These are phyloP conservation scores for Leuciscus waleckii DNA, from an alignment of 2,797 vertebrate genomes.

Conservation along the genomic window DNA sequence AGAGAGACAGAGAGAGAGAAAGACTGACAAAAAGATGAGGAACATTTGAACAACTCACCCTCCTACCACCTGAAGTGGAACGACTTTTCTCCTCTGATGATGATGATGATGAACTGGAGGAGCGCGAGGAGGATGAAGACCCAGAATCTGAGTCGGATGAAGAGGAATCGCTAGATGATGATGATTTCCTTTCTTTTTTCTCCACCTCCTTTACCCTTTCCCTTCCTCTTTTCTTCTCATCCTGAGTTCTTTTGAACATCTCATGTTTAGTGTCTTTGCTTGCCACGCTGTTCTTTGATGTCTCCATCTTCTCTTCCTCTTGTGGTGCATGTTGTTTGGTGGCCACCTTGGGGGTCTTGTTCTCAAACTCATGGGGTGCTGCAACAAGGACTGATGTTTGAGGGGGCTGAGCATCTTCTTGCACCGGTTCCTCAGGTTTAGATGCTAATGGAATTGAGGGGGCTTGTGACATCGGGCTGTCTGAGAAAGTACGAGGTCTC, in stretches of 20 bases:
- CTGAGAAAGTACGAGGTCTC: slow-evolving; percentile 77
- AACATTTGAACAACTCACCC: slow-evolving; percentile 66
- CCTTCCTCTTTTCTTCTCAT: slow-evolving; percentile 45
- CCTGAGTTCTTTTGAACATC: slow-evolving; percentile 50
- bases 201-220: slow-evolving; percentile 67
- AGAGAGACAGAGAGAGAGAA: slow-evolving; percentile 3
- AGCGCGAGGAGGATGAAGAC: slow-evolving; percentile 79
- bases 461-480: slow-evolving; percentile 66
- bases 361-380: slow-evolving; percentile 37
- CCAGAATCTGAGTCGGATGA: slow-evolving; percentile 78
- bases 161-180: slow-evolving; percentile 76
- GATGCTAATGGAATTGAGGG: slow-evolving; percentile 42
- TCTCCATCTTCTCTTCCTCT: slow-evolving; percentile 43
- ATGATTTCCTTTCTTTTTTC: slow-evolving; percentile 67
- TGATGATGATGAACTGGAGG: slow-evolving; percentile 75
- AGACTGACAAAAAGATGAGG: slow-evolving; percentile 17
- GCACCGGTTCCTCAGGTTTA: slow-evolving; percentile 30
- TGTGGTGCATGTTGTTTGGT: slow-evolving; percentile 35
- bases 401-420: slow-evolving; percentile 36
- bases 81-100: slow-evolving; percentile 68
- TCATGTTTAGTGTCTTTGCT: slow-evolving; percentile 52
- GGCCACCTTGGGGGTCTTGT: slow-evolving; percentile 33
- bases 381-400: slow-evolving; percentile 47
- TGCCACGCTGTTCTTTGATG: slow-evolving; percentile 5
- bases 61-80: slow-evolving; percentile 64